Percentiles rank a stretch among this genome's conserved stretches.
phyloP scores from a whole-genome alignment of 2,797 vertebrate genomes.

The Manis pentadactyla region DNA sequence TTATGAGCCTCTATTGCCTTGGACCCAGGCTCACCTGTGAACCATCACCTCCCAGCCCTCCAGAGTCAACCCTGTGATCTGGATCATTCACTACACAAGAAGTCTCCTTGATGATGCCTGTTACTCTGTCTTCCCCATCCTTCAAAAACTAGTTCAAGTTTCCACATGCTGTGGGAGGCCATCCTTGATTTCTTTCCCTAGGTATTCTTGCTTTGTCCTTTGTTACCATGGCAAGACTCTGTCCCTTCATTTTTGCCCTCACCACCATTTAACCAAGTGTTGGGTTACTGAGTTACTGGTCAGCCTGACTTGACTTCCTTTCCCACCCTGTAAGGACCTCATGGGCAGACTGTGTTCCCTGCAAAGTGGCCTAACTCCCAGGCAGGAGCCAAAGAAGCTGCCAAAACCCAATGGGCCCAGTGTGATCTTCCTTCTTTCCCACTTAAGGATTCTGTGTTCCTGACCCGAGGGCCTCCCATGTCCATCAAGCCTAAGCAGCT shows the following conservation, averaged over 20 bases:
- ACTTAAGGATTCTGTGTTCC: not conserved
- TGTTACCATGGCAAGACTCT: too few relatives aligned
- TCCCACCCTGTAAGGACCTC: not conserved
- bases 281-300: not conserved
- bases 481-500: not conserved
- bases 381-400: not conserved
- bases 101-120: too few relatives aligned
- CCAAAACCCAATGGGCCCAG: not conserved
- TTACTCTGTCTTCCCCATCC: too few relatives aligned
- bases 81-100: too few relatives aligned
- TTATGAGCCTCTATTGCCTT: not conserved
- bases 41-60: not conserved
- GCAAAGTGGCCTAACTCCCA: too few relatives aligned
- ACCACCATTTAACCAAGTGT: not conserved
- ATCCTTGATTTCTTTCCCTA: not conserved
- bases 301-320: not conserved
- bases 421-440: not conserved
- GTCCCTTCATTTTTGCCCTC: too few relatives aligned
- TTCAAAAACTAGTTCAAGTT: too few relatives aligned
- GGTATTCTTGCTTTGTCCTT: not conserved
- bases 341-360: not conserved
- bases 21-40: not conserved
- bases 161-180: too few relatives aligned
- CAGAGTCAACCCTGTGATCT: not conserved
- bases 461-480: not conserved